Conservation (phyloP, 2,797 vertebrate genomes). For the Phyllotis vaccarum region DNA sequence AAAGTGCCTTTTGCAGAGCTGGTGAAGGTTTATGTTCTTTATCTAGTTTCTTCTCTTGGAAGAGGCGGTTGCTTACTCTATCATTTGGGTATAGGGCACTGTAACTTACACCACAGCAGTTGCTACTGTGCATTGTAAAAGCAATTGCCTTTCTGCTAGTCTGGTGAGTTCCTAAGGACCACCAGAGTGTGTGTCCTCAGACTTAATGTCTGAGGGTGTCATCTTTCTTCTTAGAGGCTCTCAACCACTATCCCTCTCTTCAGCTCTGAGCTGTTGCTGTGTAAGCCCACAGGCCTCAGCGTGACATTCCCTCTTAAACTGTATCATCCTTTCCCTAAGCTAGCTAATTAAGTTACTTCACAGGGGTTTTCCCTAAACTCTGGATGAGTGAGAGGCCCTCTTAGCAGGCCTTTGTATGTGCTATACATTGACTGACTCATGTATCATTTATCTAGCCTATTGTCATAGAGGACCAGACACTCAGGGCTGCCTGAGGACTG, state of each 20-base stretch:
- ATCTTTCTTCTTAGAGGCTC: background rate
- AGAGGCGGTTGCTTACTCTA: background rate
- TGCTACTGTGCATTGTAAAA: background rate
- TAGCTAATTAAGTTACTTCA: background rate
- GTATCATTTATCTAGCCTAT: background rate
- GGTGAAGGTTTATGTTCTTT: background rate
- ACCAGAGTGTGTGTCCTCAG: background rate
- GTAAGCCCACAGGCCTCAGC: background rate
- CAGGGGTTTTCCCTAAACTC: background rate
- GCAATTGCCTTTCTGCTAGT: background rate
- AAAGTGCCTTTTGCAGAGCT: background rate
- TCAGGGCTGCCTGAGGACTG: background rate
- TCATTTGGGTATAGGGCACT: background rate
- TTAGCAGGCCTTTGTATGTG: background rate
- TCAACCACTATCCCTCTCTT: background rate
- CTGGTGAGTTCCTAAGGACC: background rate
- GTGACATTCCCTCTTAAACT: background rate
- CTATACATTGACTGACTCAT: background rate
- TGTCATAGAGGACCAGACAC: background rate
- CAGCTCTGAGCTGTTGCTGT: background rate
- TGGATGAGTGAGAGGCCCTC: background rate
- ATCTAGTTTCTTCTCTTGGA: background rate
- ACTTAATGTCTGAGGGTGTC: background rate
- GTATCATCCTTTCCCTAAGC: background rate
- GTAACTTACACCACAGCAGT: background rate